Evolutionary conservation across 1,140 invertebrate species (phyloP).

Genomic region (Holotrichia oblita): DNA sequence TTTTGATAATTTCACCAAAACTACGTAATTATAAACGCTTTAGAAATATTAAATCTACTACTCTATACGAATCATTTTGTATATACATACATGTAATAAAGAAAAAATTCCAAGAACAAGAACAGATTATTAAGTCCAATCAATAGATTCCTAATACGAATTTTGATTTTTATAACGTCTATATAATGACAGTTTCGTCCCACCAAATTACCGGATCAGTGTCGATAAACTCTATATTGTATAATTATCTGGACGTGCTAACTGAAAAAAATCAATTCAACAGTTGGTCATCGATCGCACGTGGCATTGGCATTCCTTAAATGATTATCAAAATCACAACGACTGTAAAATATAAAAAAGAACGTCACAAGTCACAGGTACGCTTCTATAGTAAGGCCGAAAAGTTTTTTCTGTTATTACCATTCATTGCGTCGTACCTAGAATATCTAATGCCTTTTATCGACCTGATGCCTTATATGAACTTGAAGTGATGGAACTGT

Average conservation of each 20-base stretch:
- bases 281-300: slow-evolving; percentile 35
- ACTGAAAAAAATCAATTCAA: neutral
- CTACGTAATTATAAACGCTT: too few species aligned
- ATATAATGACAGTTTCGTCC: neutral
- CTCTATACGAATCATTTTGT: too few species aligned
- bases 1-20: too few species aligned
- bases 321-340: slow-evolving; percentile 24
- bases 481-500: neutral
- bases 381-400: slow-evolving; percentile 10
- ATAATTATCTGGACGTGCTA: neutral
- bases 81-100: too few species aligned
- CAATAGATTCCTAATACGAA: neutral
- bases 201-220: neutral
- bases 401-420: slow-evolving; percentile 14
- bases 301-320: slow-evolving; percentile 26
- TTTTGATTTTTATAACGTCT: neutral
- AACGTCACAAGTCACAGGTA: neutral
- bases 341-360: neutral
- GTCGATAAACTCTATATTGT: slow-evolving; percentile 32
- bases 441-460: slow-evolving; percentile 29
- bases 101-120: too few species aligned
- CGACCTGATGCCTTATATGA: neutral
- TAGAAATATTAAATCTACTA: too few species aligned
- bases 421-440: slow-evolving; percentile 2
- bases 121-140: neutral